Evolutionary conservation across 2,797 vertebrate species (phyloP).

Genomic region (Urosaurus nigricauda): DNA sequence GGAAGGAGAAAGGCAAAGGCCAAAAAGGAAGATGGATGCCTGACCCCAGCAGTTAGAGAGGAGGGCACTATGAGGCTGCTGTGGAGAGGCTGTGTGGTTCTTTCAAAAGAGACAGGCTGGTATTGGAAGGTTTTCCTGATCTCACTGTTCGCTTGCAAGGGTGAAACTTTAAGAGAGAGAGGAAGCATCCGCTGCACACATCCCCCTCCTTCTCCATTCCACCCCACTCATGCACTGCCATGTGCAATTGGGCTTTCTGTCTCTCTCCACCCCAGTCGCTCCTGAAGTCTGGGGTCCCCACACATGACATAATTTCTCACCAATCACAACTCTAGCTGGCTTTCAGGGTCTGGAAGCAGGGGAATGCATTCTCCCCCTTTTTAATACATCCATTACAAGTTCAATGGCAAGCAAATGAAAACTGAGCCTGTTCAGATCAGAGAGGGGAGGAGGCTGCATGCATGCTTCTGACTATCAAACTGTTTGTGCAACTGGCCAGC

Average conservation of each 20-base stretch:
- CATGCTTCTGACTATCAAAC: background rate
- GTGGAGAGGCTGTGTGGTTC: conserved; percentile 54
- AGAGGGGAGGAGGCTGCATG: background rate
- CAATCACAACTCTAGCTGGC: conserved; percentile 8
- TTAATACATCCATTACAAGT: conserved; percentile 14
- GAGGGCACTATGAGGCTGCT: conserved; percentile 50
- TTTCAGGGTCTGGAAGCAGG: conserved; percentile 17
- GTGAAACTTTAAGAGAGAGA: conserved; percentile 54
- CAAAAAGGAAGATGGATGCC: conserved; percentile 62
- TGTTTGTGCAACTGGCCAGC: background rate
- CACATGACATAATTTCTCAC: conserved; percentile 51
- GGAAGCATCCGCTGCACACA: conserved; percentile 41
- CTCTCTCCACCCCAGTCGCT: conserved; percentile 1
- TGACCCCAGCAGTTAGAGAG: conserved; percentile 27
- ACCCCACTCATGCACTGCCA: background rate
- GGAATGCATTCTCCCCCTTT: background rate
- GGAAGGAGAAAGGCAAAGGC: conserved; percentile 52
- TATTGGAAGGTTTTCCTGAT: conserved; percentile 68
- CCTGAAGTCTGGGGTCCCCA: conserved; percentile 49
- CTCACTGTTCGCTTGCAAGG: conserved; percentile 58
- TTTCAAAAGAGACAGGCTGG: conserved; percentile 64
- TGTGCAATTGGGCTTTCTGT: background rate
- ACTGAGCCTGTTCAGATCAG: background rate
- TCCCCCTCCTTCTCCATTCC: background rate
- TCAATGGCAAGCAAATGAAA: conserved; percentile 32